Conservation (phyloP, 64 coral and sea anemone species). For the Actinia equina region DNA sequence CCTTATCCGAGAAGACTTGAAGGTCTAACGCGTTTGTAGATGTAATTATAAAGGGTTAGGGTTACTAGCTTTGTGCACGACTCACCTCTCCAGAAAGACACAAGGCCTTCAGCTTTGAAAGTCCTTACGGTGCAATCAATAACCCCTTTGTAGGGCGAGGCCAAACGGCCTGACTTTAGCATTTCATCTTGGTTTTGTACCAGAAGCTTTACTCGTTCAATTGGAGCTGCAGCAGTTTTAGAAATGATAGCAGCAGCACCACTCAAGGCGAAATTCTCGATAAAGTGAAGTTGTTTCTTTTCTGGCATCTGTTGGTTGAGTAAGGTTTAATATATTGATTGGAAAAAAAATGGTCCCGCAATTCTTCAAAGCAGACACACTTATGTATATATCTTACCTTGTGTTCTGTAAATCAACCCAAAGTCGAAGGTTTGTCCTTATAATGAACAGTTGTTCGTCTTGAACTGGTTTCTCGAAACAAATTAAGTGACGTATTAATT, state of each 20-base stretch:
- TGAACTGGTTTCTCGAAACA: background rate
- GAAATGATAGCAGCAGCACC: slow-evolving; percentile 98
- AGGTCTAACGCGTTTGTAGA: no score
- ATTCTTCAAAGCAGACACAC: background rate
- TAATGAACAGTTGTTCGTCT: background rate
- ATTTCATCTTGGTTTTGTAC: slow-evolving; percentile 99
- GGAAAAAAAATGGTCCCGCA: background rate
- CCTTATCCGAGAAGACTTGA: no score
- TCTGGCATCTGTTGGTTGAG: slow-evolving; percentile 77
- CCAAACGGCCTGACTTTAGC: slow-evolving; percentile 86
- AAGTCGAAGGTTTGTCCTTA: no score
- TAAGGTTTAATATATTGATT: background rate
- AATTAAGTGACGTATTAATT: background rate
- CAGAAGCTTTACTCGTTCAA: slow-evolving; percentile 91
- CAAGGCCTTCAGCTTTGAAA: slow-evolving; percentile 64
- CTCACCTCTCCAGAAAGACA: slow-evolving; percentile 93
- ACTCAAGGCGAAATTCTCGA: slow-evolving; percentile 93
- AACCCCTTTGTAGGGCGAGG: slow-evolving; percentile 89
- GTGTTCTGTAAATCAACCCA: no score
- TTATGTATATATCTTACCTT: background rate
- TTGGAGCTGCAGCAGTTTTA: slow-evolving; percentile 91
- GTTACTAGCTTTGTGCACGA: background rate
- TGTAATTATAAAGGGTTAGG: no score
- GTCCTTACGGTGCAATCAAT: slow-evolving; percentile 85
- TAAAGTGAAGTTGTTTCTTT: slow-evolving; percentile 79